phyloP scores from a whole-genome alignment of 2,888 invertebrate genomes.

The Chrysomela aeneicollis region DNA sequence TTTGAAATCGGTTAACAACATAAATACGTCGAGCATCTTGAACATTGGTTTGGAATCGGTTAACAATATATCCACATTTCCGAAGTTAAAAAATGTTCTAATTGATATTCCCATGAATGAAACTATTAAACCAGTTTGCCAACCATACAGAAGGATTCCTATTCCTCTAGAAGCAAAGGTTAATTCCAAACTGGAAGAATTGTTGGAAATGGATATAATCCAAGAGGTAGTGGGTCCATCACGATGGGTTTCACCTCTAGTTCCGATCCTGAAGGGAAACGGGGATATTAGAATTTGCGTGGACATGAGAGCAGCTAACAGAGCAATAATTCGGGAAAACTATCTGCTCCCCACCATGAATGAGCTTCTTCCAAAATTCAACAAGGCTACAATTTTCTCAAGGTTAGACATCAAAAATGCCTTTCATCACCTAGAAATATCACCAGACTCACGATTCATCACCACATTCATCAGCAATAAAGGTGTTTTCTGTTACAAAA shows the following conservation, averaged over 20 bases:
- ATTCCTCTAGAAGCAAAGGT: slow-evolving; percentile 45
- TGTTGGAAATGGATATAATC: slow-evolving; percentile 42
- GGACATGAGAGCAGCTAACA: slow-evolving; percentile 43
- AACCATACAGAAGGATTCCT: slow-evolving; percentile 45
- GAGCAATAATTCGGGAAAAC: slow-evolving; percentile 41
- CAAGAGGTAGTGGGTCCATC: slow-evolving; percentile 45
- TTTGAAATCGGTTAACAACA: too few species aligned
- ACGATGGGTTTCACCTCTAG: slow-evolving; percentile 47
- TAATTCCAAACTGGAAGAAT: slow-evolving; percentile 40
- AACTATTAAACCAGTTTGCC: slow-evolving; percentile 44
- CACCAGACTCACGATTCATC: slow-evolving; percentile 24
- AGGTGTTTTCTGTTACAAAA: slow-evolving; percentile 26
- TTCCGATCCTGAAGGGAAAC: slow-evolving; percentile 45
- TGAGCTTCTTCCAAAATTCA: slow-evolving; percentile 42
- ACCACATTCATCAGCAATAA: slow-evolving; percentile 31
- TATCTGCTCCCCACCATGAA: slow-evolving; percentile 43
- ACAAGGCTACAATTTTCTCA: slow-evolving; percentile 40
- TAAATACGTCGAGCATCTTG: too few species aligned
- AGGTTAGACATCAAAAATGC: slow-evolving; percentile 45
- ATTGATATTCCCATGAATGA: slow-evolving; percentile 45
- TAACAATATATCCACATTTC: slow-evolving; percentile 31
- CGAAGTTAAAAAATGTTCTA: slow-evolving; percentile 48
- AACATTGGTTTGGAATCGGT: too few species aligned
- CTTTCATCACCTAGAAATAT: slow-evolving; percentile 31
- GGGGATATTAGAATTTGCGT: slow-evolving; percentile 44